These are phyloP conservation scores for Chaitophorus viminalis DNA, from an alignment of 2,888 invertebrate genomes.

Conservation along the genomic window DNA sequence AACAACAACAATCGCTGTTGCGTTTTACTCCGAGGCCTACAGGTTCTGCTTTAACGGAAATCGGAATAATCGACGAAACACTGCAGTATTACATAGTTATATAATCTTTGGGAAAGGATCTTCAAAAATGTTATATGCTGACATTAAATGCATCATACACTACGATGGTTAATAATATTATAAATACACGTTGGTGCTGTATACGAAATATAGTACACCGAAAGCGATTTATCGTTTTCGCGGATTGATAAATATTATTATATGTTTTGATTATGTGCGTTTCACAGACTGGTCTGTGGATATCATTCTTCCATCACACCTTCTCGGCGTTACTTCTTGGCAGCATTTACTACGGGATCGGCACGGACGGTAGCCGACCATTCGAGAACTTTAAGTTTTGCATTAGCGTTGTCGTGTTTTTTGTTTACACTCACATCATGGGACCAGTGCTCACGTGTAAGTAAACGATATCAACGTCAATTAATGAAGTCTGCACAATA, in stretches of 20 bases:
- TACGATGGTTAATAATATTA: not conserved
- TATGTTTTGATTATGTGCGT: no score
- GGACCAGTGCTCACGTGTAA: constrained; percentile 73
- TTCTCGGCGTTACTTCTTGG: constrained; percentile 71
- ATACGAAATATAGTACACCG: no score
- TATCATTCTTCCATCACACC: constrained; percentile 72
- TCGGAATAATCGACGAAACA: no score
- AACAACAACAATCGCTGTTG: not conserved
- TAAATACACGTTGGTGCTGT: not conserved
- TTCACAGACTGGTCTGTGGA: constrained; percentile 70
- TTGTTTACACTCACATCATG: constrained; percentile 75
- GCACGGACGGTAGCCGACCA: constrained; percentile 71
- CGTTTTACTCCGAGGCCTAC: not conserved
- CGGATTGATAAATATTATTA: no score
- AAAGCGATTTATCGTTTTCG: no score
- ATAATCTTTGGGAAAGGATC: not conserved
- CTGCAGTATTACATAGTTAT: not conserved
- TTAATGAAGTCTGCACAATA: no score
- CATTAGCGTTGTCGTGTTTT: constrained; percentile 72
- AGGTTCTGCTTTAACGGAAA: not conserved
- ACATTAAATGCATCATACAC: no score
- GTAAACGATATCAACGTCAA: not conserved
- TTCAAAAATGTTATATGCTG: not conserved
- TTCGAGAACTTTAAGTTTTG: constrained; percentile 74
- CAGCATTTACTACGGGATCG: constrained; percentile 72